Conservation (phyloP, 2,113 vertebrate species). For the Nyctereutes procyonoides region DNA sequence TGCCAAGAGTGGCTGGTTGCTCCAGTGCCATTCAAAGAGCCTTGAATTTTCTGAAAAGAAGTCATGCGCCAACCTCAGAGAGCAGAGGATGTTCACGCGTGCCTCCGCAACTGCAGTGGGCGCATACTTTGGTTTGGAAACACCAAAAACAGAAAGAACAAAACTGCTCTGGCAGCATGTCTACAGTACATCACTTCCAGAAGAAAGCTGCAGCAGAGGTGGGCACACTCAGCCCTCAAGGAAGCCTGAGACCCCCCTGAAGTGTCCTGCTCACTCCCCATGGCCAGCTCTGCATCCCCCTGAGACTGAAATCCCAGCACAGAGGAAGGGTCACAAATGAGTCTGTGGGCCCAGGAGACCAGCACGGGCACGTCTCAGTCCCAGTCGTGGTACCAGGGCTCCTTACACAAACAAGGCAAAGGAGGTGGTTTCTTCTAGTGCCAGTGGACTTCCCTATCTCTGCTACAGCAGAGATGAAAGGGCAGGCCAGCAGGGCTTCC, state of each 20-base stretch:
- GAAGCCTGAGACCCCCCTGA: background rate
- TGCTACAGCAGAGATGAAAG: background rate
- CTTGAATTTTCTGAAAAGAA: background rate
- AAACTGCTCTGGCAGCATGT: background rate
- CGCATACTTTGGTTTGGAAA: constrained; percentile 68
- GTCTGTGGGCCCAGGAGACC: rapidly evolving
- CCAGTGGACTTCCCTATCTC: background rate
- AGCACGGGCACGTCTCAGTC: no score
- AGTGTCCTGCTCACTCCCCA: rapidly evolving
- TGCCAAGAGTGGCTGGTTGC: background rate
- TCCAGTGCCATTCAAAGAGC: background rate
- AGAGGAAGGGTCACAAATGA: background rate
- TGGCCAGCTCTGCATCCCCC: background rate
- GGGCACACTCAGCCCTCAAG: background rate
- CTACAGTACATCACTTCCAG: constrained; percentile 58
- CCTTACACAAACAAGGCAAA: background rate
- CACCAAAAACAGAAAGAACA: constrained; percentile 68
- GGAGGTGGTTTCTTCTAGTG: no score
- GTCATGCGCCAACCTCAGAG: background rate
- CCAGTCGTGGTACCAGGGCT: rapidly evolving
- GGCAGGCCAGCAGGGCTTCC: background rate
- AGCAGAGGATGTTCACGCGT: background rate
- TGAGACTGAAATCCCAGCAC: rapidly evolving
- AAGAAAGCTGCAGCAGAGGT: background rate
- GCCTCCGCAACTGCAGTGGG: background rate